phyloP scores from a whole-genome alignment of 2,888 invertebrate species.

The Cordilura impudica region DNA sequence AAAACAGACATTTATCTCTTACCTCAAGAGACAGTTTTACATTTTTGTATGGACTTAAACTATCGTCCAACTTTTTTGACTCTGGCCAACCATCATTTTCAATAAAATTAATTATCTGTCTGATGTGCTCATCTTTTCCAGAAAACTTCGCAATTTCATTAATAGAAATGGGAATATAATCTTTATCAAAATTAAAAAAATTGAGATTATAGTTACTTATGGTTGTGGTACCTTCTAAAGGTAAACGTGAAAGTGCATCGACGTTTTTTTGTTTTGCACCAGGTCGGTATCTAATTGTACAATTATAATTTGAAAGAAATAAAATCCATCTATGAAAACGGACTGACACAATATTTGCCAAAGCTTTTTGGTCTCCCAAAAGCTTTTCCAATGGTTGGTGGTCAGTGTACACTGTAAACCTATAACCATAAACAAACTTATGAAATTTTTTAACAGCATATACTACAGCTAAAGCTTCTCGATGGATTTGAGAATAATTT shows the following conservation, averaged over 20 bases:
- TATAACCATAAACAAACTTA: constrained; percentile 33
- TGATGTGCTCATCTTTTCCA: not conserved
- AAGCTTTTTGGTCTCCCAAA: constrained; percentile 50
- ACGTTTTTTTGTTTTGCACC: constrained; percentile 40
- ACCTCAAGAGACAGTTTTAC: not conserved
- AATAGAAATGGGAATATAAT: not conserved
- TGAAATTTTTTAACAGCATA: constrained; percentile 8
- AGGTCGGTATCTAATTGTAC: constrained; percentile 28
- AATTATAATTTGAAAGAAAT: constrained; percentile 51
- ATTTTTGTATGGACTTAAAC: not conserved
- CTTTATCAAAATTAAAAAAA: constrained; percentile 1
- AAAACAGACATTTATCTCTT: not conserved
- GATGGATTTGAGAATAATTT: constrained; percentile 18
- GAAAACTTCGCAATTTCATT: not conserved
- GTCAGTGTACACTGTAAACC: constrained; percentile 41
- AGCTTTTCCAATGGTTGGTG: constrained; percentile 45
- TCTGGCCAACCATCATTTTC: not conserved
- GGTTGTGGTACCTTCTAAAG: constrained; percentile 9
- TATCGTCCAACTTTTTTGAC: not conserved
- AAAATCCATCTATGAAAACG: too few species aligned
- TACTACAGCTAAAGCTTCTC: constrained; percentile 12
- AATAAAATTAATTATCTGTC: not conserved
- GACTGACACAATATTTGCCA: too few species aligned
- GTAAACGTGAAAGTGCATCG: constrained; percentile 43
- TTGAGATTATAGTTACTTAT: not conserved